Conservation (phyloP, 2,113 vertebrate species). For the Bettongia penicillata region DNA sequence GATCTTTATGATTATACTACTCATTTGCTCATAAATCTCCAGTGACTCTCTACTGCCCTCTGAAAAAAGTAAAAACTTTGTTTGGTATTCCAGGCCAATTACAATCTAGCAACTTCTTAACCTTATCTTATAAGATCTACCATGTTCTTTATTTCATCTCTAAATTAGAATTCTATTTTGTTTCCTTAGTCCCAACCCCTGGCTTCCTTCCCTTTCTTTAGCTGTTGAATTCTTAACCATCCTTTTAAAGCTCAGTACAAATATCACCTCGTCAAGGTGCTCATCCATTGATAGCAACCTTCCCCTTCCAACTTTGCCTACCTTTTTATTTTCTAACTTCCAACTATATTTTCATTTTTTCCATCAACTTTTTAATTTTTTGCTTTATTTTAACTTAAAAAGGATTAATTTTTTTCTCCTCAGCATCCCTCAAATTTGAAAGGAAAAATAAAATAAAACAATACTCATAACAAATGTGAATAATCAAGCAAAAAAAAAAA, state of each 20-base stretch:
- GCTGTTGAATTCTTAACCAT: neutral
- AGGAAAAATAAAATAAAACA: neutral
- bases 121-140: neutral
- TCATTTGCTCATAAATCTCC: neutral
- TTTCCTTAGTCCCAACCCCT: neutral
- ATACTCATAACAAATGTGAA: neutral
- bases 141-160: neutral
- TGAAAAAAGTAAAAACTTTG: neutral
- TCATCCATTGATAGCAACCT: neutral
- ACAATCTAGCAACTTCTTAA: neutral
- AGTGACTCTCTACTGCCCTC: neutral
- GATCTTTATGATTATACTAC: neutral
- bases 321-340: neutral
- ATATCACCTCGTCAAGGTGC: neutral
- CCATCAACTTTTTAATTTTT: neutral
- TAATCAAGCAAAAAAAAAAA: neutral
- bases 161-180: neutral
- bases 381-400: neutral
- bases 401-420: neutral
- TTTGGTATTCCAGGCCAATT: neutral
- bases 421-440: neutral
- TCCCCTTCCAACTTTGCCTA: neutral
- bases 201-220: neutral
- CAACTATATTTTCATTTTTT: neutral
- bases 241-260: neutral